Conservation (phyloP, 1,140 invertebrate genomes). For the Bombus affinis region DNA sequence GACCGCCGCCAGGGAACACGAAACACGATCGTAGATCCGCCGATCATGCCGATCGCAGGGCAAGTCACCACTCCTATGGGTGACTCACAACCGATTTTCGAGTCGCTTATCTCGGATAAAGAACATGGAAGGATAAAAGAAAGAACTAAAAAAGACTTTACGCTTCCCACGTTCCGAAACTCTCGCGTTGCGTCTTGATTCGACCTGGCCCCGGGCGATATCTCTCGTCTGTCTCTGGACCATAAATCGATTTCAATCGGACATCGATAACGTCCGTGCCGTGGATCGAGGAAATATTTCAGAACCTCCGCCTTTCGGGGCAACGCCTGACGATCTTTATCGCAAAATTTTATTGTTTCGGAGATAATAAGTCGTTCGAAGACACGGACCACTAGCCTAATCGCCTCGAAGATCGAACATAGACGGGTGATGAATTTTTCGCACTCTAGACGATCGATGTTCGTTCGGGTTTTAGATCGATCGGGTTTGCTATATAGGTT, state of each 20-base stretch:
- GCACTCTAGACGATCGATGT: neutral
- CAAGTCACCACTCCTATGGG: constrained; percentile 65
- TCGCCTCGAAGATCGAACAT: constrained; percentile 14
- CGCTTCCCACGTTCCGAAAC: constrained; percentile 71
- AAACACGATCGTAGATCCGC: constrained; percentile 63
- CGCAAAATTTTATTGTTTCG: constrained; percentile 42
- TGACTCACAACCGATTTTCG: constrained; percentile 59
- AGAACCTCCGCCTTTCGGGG: neutral
- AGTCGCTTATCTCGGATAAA: neutral
- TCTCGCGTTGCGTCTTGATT: constrained; percentile 67
- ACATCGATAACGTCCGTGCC: constrained; percentile 36
- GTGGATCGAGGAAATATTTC: constrained; percentile 32
- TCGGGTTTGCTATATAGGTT: neutral
- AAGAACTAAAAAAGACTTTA: constrained; percentile 35
- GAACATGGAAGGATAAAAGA: neutral
- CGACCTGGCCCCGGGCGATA: constrained; percentile 67
- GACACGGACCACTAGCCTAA: neutral
- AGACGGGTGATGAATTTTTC: neutral
- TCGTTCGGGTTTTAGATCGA: neutral
- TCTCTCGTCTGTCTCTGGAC: constrained; percentile 51
- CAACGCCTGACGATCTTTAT: constrained; percentile 9
- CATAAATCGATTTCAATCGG: constrained; percentile 63
- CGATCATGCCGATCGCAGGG: constrained; percentile 63
- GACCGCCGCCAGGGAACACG: constrained; percentile 45
- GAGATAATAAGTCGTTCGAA: constrained; percentile 38